A percentile compares a stretch with the other conserved stretches of the same genome.
Evolutionary conservation across 1,140 invertebrate genomes (phyloP).

Genomic region (Diprion similis): DNA sequence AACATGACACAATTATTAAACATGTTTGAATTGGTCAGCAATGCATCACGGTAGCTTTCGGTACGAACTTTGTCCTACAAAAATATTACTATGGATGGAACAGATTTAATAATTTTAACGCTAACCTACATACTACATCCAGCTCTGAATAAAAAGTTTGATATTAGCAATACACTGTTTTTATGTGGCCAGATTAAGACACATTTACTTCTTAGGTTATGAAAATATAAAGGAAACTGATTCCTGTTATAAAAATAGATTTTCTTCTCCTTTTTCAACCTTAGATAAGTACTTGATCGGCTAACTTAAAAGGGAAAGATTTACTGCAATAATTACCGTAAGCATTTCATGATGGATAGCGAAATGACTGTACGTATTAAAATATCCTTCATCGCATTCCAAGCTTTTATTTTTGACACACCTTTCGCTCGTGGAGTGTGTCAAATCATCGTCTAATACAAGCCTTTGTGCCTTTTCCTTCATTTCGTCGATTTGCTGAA

Average conservation of each 20-base stretch:
- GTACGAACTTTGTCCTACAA: conserved; percentile 89
- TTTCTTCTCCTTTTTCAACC: conserved; percentile 14
- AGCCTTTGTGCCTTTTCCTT: conserved; percentile 55
- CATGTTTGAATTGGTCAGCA: conserved; percentile 78
- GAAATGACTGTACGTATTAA: conserved; percentile 96
- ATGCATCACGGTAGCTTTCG: conserved; percentile 91
- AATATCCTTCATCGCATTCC: conserved; percentile 81
- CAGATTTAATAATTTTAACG: conserved; percentile 25
- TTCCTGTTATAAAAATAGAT: conserved; percentile 27
- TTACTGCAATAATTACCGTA: conserved; percentile 62
- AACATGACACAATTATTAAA: conserved; percentile 84
- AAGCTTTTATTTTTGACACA: conserved; percentile 54
- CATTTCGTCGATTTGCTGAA: conserved; percentile 58
- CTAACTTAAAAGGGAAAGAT: conserved; percentile 8
- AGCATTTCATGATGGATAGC: conserved; percentile 98
- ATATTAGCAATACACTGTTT: no score
- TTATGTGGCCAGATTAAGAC: no score
- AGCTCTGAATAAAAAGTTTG: no score
- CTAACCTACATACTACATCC: conserved; percentile 18
- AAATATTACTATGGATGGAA: conserved; percentile 27
- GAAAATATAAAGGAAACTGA: conserved; percentile 15
- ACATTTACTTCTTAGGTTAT: background rate
- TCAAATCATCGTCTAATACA: conserved; percentile 59
- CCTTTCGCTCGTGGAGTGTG: conserved; percentile 54
- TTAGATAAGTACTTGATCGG: conserved; percentile 13